A percentile compares a stretch with the other conserved stretches of the same genome.
Conservation (phyloP, 2,888 invertebrate species). For the Drosophila lutescens region DNA sequence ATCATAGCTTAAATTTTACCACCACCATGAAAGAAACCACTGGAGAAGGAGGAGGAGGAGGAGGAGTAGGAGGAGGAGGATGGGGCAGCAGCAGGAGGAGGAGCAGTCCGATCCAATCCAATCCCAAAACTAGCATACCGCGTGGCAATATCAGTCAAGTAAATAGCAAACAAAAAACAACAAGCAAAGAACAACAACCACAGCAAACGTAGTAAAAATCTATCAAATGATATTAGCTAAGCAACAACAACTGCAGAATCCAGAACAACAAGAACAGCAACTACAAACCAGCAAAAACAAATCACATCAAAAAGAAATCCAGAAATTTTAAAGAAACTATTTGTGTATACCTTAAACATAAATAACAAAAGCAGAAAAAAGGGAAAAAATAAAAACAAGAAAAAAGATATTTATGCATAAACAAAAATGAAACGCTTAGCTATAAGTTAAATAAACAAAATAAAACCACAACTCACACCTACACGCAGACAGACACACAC, state of each 20-base stretch:
- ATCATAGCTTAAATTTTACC: slow-evolving; percentile 72
- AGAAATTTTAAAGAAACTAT: slow-evolving; percentile 65
- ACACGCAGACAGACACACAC: slow-evolving; percentile 28
- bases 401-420: slow-evolving; percentile 79
- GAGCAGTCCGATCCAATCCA: slow-evolving; percentile 34
- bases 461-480: slow-evolving; percentile 53
- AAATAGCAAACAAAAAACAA: slow-evolving; percentile 54
- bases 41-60: slow-evolving; percentile 35
- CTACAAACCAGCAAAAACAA: slow-evolving; percentile 38
- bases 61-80: slow-evolving; percentile 7
- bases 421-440: slow-evolving; percentile 73
- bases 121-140: slow-evolving; percentile 53
- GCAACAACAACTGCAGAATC: slow-evolving; percentile 37
- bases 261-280: slow-evolving; percentile 26
- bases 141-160: slow-evolving; percentile 81
- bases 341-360: slow-evolving; percentile 75
- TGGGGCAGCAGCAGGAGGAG: slow-evolving; percentile 13
- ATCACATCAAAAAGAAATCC: slow-evolving; percentile 18
- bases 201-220: slow-evolving; percentile 57
- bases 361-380: slow-evolving; percentile 51
- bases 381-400: slow-evolving; percentile 45
- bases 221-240: slow-evolving; percentile 70
- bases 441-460: slow-evolving; percentile 74
- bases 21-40: slow-evolving; percentile 56
- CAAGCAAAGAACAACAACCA: slow-evolving; percentile 37